Percentiles rank a stretch among this genome's conserved stretches.
phyloP scores from a whole-genome alignment of 2,113 vertebrate species.

The Heteronetta atricapilla region DNA sequence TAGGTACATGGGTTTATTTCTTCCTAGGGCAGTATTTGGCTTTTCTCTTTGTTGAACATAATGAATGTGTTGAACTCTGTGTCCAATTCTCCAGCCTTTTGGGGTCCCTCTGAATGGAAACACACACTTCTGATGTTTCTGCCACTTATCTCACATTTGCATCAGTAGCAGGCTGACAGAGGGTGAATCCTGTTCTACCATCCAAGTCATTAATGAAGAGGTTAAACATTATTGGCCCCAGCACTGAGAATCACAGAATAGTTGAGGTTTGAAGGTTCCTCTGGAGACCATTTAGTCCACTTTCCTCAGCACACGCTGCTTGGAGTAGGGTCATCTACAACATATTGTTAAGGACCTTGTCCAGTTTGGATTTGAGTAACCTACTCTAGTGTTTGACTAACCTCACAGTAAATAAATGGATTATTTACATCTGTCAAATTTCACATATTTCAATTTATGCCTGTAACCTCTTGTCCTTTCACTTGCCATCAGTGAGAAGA shows the following conservation, averaged over 20 bases:
- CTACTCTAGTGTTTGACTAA: neutral
- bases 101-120: neutral
- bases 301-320: neutral
- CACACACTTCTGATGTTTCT: neutral
- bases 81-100: neutral
- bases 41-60: neutral
- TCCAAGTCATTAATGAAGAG: neutral
- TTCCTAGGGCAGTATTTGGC: neutral
- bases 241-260: neutral
- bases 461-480: neutral
- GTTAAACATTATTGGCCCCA: neutral
- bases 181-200: too few species aligned
- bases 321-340: neutral
- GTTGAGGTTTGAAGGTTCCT: fast-evolving
- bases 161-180: too few species aligned
- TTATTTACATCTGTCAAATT: neutral
- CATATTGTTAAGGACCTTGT: neutral
- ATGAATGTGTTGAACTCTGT: neutral
- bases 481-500: neutral
- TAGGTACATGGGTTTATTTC: neutral
- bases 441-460: neutral
- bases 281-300: neutral
- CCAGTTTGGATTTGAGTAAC: neutral
- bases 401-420: neutral
- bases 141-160: neutral